A percentile compares a stretch with the other conserved stretches of the same genome.
Evolutionary conservation across 2,888 invertebrate species (phyloP).

Genomic region (Drosophila austrosaltans): DNA sequence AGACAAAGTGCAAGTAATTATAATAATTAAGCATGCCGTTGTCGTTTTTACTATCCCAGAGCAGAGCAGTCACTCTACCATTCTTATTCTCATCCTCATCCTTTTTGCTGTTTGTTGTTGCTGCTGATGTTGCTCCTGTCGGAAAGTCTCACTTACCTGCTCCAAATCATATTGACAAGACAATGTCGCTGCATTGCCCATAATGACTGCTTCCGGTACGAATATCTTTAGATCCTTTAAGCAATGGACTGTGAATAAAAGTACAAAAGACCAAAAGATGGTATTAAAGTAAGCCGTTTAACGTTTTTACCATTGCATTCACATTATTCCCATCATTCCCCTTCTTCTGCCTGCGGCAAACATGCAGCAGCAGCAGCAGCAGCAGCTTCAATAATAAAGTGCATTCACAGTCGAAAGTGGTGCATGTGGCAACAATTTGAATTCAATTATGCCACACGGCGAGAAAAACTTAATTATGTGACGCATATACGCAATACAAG

Average conservation of each 20-base stretch:
- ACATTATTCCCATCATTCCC: too few relatives aligned
- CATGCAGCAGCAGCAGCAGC: not conserved
- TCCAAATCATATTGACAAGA: constrained; percentile 84
- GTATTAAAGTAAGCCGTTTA: constrained; percentile 2
- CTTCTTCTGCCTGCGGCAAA: not conserved
- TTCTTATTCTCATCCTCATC: not conserved
- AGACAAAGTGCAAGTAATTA: constrained; percentile 77
- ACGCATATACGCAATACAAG: constrained; percentile 1
- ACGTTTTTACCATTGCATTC: not conserved
- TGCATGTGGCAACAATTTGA: constrained; percentile 44
- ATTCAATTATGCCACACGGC: constrained; percentile 57
- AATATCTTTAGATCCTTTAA: constrained; percentile 84
- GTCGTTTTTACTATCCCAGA: constrained; percentile 1
- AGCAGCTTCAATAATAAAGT: constrained; percentile 11
- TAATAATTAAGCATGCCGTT: constrained; percentile 72
- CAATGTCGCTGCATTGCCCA: constrained; percentile 84
- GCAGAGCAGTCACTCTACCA: not conserved
- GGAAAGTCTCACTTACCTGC: constrained; percentile 79
- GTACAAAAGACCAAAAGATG: constrained; percentile 11
- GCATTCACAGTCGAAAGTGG: not conserved
- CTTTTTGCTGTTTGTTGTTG: constrained; percentile 22
- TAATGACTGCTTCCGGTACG: constrained; percentile 84
- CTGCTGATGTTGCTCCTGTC: constrained; percentile 11
- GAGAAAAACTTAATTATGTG: constrained; percentile 45
- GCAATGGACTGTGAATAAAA: constrained; percentile 78